A percentile compares a stretch with the other conserved stretches of the same genome.
These are phyloP conservation scores for Tupiocoris notatus DNA, from an alignment of 2,888 invertebrate genomes.

Conservation along the genomic window DNA sequence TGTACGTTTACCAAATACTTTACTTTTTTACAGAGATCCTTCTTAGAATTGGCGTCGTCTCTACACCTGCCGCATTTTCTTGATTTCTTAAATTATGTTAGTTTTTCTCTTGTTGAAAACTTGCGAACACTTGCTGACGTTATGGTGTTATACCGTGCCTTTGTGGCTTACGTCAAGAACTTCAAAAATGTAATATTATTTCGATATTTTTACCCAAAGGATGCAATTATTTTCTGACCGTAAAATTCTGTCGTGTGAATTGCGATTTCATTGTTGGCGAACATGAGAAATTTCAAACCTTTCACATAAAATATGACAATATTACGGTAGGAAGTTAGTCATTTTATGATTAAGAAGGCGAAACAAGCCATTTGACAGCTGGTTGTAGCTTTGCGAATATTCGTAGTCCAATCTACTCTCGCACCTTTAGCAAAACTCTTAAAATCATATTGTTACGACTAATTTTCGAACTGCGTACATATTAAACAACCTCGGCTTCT, in stretches of 20 bases:
- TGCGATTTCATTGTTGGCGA: background rate
- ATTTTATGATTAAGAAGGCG: background rate
- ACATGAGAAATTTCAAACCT: background rate
- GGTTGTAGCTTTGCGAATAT: background rate
- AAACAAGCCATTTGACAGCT: background rate
- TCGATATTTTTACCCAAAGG: background rate
- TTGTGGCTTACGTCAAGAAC: background rate
- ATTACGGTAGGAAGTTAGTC: conserved; percentile 30
- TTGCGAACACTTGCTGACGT: no score
- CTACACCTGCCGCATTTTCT: conserved; percentile 1
- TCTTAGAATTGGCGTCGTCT: conserved; percentile 24
- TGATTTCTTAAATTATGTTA: conserved; percentile 1
- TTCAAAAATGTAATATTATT: conserved; percentile 19
- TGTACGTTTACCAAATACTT: no score
- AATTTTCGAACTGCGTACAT: no score
- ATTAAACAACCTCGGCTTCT: no score
- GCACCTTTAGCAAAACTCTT: no score
- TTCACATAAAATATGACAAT: conserved; percentile 32
- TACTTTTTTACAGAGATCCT: conserved; percentile 31
- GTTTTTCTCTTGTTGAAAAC: background rate
- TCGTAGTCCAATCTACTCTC: no score
- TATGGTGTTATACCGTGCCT: no score
- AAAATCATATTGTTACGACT: no score
- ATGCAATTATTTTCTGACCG: conserved; percentile 6
- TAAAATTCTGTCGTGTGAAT: conserved; percentile 14